phyloP scores from a whole-genome alignment of 53 echinoderm and acorn worm species.

The Luidia sarsii region DNA sequence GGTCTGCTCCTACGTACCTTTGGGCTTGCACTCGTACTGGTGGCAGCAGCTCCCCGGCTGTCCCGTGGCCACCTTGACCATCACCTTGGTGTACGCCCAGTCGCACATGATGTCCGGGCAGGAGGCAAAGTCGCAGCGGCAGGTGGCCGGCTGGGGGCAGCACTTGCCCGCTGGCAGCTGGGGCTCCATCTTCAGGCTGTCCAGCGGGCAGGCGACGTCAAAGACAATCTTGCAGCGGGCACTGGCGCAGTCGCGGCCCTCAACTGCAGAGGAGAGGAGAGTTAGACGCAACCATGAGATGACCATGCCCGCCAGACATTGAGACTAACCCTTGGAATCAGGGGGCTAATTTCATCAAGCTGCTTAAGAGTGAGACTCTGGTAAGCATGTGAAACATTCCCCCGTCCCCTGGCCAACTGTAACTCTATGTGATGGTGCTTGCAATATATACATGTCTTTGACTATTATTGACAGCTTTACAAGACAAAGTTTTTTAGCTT shows the following conservation, averaged over 20 bases:
- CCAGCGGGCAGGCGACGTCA: conserved; percentile 77
- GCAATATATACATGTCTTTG: too few species aligned
- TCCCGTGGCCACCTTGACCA: conserved; percentile 60
- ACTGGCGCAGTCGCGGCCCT: conserved; percentile 63
- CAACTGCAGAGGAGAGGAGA: conserved; percentile 25
- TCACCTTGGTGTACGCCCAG: conserved; percentile 74
- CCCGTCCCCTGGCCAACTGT: too few species aligned
- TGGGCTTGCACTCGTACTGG: conserved; percentile 80
- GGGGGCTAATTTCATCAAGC: too few species aligned
- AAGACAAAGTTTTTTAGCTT: too few species aligned
- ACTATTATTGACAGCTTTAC: too few species aligned
- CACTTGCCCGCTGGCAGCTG: conserved; percentile 76
- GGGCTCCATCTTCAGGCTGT: conserved; percentile 79
- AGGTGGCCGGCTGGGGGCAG: conserved; percentile 82
- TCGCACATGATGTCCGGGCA: conserved; percentile 82
- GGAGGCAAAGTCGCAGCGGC: conserved; percentile 76
- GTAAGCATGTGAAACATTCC: too few species aligned
- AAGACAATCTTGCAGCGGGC: conserved; percentile 80
- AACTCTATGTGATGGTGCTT: too few species aligned
- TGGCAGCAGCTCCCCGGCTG: conserved; percentile 91
- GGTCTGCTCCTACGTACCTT: too few species aligned
- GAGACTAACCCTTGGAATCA: too few species aligned
- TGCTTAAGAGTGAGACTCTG: too few species aligned
- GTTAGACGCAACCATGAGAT: too few species aligned
- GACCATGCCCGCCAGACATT: too few species aligned